These are phyloP conservation scores for Sebastes iracundus DNA, from an alignment of 2,797 vertebrate species.

Conservation along the genomic window DNA sequence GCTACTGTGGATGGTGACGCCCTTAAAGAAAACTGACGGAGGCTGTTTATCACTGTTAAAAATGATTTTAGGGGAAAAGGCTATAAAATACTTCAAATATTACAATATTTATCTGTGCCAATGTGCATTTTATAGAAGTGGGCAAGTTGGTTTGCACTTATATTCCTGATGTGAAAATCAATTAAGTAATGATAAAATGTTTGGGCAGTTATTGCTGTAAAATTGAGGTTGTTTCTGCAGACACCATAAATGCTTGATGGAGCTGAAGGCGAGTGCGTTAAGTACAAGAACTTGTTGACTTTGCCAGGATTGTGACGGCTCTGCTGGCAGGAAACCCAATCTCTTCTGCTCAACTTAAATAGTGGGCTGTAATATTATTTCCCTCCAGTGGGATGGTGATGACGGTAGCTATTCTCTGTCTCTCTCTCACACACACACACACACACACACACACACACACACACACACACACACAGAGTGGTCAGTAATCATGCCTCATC, in stretches of 20 bases:
- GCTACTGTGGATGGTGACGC: not conserved
- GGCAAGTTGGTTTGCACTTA: not conserved
- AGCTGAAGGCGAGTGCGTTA: not conserved
- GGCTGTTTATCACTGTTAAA: not conserved
- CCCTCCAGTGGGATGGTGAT: not conserved
- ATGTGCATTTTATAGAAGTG: not conserved
- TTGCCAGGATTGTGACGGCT: slow-evolving; percentile 49
- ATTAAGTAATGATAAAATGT: not conserved
- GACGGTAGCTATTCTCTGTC: not conserved
- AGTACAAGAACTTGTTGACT: slow-evolving; percentile 46
- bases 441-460: not conserved
- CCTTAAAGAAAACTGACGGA: not conserved
- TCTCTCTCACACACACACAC: not conserved
- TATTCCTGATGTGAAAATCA: not conserved
- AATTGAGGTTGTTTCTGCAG: not conserved
- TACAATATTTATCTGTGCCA: not conserved
- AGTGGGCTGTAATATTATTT: not conserved
- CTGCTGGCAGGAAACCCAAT: slow-evolving; percentile 35
- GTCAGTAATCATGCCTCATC: slow-evolving; percentile 43
- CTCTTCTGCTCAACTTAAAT: slow-evolving; percentile 19
- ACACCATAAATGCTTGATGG: not conserved
- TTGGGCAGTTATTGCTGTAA: not conserved
- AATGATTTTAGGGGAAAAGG: not conserved
- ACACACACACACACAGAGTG: not conserved
- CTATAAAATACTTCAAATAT: not conserved